phyloP scores from a whole-genome alignment of 2,888 invertebrate species.

The Platerodrilus igneus region DNA sequence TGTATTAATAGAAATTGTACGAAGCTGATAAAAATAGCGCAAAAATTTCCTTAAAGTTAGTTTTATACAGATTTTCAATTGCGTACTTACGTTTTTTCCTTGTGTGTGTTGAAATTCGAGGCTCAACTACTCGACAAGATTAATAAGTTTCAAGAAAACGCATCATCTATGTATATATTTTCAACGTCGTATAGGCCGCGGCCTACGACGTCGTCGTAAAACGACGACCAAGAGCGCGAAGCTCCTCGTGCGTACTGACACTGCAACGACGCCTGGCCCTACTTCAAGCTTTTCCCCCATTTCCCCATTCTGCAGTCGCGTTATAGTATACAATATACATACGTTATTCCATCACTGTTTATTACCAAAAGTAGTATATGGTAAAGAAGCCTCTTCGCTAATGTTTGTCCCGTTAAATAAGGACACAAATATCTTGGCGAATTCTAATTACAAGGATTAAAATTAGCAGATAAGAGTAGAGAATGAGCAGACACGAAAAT shows the following conservation, averaged over 20 bases:
- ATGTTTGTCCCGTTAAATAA: constrained; percentile 17
- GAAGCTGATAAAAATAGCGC: constrained; percentile 22
- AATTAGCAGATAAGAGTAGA: constrained; percentile 32
- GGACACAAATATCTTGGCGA: constrained; percentile 22
- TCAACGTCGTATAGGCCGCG: too few relatives aligned
- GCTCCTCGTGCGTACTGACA: constrained; percentile 45
- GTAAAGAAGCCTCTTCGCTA: constrained; percentile 16
- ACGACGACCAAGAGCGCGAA: constrained; percentile 33
- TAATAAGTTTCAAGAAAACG: constrained; percentile 21
- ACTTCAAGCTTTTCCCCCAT: constrained; percentile 38
- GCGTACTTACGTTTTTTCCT: constrained; percentile 15
- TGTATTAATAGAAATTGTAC: constrained; percentile 31
- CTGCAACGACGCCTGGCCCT: constrained; percentile 44
- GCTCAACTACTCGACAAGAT: constrained; percentile 9
- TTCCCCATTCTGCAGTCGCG: constrained; percentile 32
- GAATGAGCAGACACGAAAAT: too few relatives aligned
- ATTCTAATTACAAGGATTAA: constrained; percentile 35
- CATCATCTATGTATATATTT: constrained; percentile 27
- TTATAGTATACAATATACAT: constrained; percentile 27
- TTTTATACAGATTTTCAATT: constrained; percentile 7
- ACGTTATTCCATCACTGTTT: constrained; percentile 31
- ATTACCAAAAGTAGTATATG: constrained; percentile 23
- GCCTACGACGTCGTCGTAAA: constrained; percentile 23
- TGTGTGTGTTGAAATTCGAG: constrained; percentile 20
- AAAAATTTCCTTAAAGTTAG: constrained; percentile 11